Evolutionary conservation across 2,113 vertebrate genomes (phyloP), one percentile per base, ranked within the genome.

Genomic region (Otus sunia): DNA sequence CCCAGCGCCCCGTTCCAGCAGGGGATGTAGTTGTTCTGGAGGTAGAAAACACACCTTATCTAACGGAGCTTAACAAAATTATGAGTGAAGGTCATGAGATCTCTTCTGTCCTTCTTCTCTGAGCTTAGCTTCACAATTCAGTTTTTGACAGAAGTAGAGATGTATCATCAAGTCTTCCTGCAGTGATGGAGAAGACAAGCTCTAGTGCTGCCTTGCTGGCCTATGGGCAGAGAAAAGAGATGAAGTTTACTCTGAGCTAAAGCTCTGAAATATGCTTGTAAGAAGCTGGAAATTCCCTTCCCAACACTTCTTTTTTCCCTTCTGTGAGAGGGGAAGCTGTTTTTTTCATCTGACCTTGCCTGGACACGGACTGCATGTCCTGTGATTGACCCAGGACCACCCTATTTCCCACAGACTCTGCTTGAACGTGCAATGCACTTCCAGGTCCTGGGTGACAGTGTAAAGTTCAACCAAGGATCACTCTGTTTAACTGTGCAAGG

Each of bases 361-460:
- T 64, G 62, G 62, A 25, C 64, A 8, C 1, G 59, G 72, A 13
- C 45, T 50, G 36, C 27, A 9, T 52, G 58, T 56, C 45, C 0
- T 64, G 43, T 55, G 86, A 64, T n/a, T 69, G 92, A 87, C 45
- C 45, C 30, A 34, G 49, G 49, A 83, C 62, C 41, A 19, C 27
- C 36, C 37, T 22, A 37, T 95, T 96, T 95, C 97, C 91, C 91
- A 97, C 91, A 95, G 77, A 41, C 74, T 47, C 63, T 67, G 47
- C 72, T 14, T 41, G 75, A 78, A 71, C 15, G 8, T 49, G 64
- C 75, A 94, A 19, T 73, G 76, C 66, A 56, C 50, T 90, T 92
- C 93, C 88, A 86, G 79, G 72, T 92, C 82, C 67, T 52, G 32
- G 36, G 68, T 22, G 77, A 87, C 2, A 1, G 86, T 49, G 90